These are phyloP conservation scores for Melipona bicolor DNA, from an alignment of 2,888 invertebrate genomes.

Conservation along the genomic window DNA sequence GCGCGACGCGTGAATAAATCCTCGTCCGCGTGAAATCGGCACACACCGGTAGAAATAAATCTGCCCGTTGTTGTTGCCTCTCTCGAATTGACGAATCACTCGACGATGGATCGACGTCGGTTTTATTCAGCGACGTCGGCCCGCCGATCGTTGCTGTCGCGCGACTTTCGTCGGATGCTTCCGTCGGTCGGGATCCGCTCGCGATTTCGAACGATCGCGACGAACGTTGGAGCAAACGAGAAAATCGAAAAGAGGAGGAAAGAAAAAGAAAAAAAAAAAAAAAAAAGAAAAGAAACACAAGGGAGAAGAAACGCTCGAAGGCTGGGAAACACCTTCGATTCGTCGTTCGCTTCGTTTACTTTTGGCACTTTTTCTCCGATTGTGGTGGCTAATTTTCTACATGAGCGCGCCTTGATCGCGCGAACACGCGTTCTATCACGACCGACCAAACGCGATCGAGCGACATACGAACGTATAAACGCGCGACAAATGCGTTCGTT, in stretches of 20 bases:
- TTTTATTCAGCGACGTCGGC: neutral
- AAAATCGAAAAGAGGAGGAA: neutral
- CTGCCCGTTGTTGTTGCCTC: neutral
- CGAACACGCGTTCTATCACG: neutral
- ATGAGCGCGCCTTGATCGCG: neutral
- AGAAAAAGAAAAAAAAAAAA: too few species aligned
- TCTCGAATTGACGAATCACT: too few species aligned
- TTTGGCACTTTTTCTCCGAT: constrained; percentile 49
- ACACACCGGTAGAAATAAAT: neutral
- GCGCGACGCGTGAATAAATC: neutral
- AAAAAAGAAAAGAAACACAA: neutral
- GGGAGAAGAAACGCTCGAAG: neutral
- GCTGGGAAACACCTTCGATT: neutral
- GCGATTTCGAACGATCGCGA: neutral
- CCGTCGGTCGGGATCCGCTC: neutral
- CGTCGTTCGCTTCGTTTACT: constrained; percentile 12
- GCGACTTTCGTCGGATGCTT: neutral
- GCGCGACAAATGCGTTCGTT: neutral
- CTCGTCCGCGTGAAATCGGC: neutral
- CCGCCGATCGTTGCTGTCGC: neutral
- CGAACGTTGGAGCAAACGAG: neutral
- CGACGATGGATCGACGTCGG: too few species aligned
- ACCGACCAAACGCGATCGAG: constrained; percentile 6
- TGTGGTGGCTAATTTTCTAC: neutral
- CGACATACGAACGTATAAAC: constrained; percentile 3